Evolutionary conservation across 2,888 invertebrate genomes (phyloP).

Genomic region (Apodemia mormo): DNA sequence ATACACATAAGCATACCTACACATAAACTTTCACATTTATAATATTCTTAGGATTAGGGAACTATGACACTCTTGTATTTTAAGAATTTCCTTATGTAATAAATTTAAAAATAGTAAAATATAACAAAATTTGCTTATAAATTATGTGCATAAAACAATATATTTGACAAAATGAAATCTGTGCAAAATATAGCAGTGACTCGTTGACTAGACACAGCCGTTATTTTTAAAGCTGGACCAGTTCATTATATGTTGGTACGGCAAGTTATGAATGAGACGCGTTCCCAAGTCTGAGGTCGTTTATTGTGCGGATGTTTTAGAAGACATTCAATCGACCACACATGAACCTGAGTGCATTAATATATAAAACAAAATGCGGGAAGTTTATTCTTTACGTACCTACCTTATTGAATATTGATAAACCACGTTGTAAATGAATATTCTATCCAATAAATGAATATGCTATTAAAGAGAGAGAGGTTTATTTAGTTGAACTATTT

Average conservation of each 20-base stretch:
- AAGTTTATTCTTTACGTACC: conserved; percentile 28
- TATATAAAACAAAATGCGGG: conserved; percentile 33
- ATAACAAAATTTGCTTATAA: too few species aligned
- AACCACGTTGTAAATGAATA: background rate
- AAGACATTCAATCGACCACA: conserved; percentile 25
- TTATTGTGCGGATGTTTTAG: conserved; percentile 23
- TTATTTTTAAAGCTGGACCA: conserved; percentile 25
- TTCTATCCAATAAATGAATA: too few species aligned
- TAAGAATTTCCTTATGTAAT: too few species aligned
- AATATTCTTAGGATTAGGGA: too few species aligned
- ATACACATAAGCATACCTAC: too few species aligned
- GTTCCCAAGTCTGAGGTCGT: conserved; percentile 44
- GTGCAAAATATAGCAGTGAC: background rate
- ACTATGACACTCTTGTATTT: too few species aligned
- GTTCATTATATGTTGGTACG: conserved; percentile 33
- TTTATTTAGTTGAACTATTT: too few species aligned
- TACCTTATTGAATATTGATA: conserved; percentile 10
- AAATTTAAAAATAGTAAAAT: too few species aligned
- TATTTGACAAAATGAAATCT: background rate
- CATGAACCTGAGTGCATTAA: conserved; percentile 24
- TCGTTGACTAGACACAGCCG: conserved; percentile 15
- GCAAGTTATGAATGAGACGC: conserved; percentile 74
- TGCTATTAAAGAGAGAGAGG: too few species aligned
- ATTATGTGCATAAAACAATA: too few species aligned
- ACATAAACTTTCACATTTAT: too few species aligned